These are phyloP conservation scores for Hydrotaea diabolus DNA, from an alignment of 2,888 invertebrate genomes.

Conservation along the genomic window DNA sequence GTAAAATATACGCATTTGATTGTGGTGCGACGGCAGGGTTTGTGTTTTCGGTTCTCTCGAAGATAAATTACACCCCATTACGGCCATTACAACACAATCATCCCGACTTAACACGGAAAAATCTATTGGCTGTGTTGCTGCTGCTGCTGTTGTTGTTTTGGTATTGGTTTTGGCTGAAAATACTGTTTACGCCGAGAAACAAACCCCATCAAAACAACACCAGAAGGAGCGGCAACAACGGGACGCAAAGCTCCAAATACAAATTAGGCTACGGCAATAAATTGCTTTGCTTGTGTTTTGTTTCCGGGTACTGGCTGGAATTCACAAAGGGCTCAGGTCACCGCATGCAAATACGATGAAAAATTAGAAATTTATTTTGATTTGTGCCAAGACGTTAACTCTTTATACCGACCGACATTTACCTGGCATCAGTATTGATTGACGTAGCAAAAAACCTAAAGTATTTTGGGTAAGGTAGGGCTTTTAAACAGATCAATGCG, in stretches of 20 bases:
- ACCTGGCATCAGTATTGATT: neutral
- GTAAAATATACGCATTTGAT: neutral
- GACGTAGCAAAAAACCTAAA: neutral
- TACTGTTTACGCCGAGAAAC: neutral
- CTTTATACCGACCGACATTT: neutral
- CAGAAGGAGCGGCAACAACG: neutral
- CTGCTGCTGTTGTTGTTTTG: neutral
- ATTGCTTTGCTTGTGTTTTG: neutral
- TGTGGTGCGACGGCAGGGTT: neutral
- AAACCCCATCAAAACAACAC: neutral
- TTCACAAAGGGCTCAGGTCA: constrained; percentile 1
- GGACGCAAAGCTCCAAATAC: neutral
- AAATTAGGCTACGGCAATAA: constrained; percentile 4
- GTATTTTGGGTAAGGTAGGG: neutral
- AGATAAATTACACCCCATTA: constrained; percentile 59
- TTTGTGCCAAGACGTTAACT: neutral
- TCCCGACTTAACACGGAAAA: neutral
- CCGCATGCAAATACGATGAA: neutral
- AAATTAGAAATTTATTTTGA: constrained; percentile 27
- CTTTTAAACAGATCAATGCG: neutral
- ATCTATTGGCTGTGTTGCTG: neutral
- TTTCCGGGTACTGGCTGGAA: neutral
- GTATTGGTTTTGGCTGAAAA: constrained; percentile 4
- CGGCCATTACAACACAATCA: constrained; percentile 26
- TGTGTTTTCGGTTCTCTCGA: neutral